Conservation (phyloP, 1,140 invertebrate species). For the Druon quercuslanigerum region DNA sequence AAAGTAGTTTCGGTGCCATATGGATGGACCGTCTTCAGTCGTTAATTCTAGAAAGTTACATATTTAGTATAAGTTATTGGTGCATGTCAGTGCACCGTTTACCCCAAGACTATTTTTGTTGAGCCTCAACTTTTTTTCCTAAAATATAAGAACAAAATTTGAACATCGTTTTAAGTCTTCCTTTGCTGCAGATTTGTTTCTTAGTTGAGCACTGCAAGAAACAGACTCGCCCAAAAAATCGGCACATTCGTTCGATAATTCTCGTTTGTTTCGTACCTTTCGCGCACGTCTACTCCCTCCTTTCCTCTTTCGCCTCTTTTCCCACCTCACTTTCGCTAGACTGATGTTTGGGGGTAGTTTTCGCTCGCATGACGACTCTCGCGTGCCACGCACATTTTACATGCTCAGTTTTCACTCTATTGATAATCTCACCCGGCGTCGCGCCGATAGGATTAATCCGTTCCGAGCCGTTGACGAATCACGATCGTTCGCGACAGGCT, state of each 20-base stretch:
- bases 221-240: neutral
- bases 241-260: neutral
- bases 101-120: no score
- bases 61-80: no score
- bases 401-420: constrained; percentile 29
- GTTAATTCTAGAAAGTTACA: no score
- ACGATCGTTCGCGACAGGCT: constrained; percentile 20
- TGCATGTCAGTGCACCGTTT: no score
- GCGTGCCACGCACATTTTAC: constrained; percentile 18
- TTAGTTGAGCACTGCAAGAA: no score
- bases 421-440: constrained; percentile 27
- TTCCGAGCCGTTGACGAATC: constrained; percentile 27
- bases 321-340: constrained; percentile 30
- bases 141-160: no score
- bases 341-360: constrained; percentile 34
- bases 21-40: no score
- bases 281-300: constrained; percentile 22
- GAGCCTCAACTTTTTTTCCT: no score
- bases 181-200: no score
- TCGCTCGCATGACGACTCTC: constrained; percentile 30
- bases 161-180: no score
- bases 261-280: constrained; percentile 9
- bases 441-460: constrained; percentile 29
- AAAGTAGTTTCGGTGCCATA: no score
- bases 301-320: neutral